phyloP scores from a whole-genome alignment of 2,113 vertebrate species.

The Nibea albiflora region DNA sequence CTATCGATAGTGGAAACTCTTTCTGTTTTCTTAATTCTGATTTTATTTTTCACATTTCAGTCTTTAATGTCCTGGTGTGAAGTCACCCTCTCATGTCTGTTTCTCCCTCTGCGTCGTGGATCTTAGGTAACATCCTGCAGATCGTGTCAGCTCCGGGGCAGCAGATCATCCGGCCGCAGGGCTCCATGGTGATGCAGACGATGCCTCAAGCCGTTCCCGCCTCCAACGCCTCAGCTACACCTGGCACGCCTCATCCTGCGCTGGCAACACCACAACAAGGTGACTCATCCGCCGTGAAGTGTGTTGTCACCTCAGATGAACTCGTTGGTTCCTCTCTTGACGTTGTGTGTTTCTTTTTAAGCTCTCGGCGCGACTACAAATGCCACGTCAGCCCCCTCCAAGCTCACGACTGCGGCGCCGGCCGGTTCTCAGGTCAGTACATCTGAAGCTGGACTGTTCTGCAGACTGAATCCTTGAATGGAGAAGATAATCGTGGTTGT shows the following conservation, averaged over 20 bases:
- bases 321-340: not conserved
- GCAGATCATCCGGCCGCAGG: constrained; percentile 88
- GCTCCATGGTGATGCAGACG: constrained; percentile 90
- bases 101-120: constrained; percentile 23
- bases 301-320: not conserved
- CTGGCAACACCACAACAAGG: constrained; percentile 85
- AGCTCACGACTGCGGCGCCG: constrained; percentile 49
- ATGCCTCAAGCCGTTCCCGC: constrained; percentile 84
- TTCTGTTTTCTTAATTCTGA: too few relatives aligned
- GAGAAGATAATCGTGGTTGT: not conserved
- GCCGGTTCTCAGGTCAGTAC: constrained; percentile 71
- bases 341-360: constrained; percentile 31
- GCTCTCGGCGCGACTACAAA: constrained; percentile 61
- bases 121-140: constrained; percentile 92
- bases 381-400: constrained; percentile 66
- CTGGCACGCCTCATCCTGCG: constrained; percentile 81
- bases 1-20: too few relatives aligned
- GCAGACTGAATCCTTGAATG: not conserved
- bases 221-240: constrained; percentile 83
- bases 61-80: not conserved
- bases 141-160: constrained; percentile 93
- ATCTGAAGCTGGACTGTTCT: not conserved
- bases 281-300: constrained; percentile 49
- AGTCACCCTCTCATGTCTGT: not conserved
- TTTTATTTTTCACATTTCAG: not conserved